Conservation (phyloP, 1,140 invertebrate species). For the Ladona fulva region DNA sequence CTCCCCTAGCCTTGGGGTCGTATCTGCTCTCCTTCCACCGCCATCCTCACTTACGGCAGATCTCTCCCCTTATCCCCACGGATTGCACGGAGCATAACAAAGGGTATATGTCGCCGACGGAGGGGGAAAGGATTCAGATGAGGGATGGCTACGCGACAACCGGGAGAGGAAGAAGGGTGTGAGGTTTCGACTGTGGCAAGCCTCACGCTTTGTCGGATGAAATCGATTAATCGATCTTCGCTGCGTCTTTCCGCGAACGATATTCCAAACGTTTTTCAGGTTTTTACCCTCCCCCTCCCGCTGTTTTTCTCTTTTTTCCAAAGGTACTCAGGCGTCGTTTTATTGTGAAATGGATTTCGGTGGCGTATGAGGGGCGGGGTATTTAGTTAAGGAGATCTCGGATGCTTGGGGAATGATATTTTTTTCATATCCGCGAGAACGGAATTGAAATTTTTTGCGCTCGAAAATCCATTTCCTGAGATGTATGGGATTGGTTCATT, state of each 20-base stretch:
- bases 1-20: no score
- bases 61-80: background rate
- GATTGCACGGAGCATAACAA: background rate
- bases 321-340: background rate
- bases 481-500: no score
- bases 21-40: background rate
- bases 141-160: background rate
- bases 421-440: no score
- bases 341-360: background rate
- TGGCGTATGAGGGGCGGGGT: no score
- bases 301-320: background rate
- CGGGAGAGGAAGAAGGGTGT: background rate
- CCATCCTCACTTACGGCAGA: background rate
- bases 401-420: no score
- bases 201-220: background rate
- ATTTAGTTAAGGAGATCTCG: no score
- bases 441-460: no score
- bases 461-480: no score
- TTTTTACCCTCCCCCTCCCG: background rate
- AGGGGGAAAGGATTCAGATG: background rate
- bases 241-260: conserved; percentile 6
- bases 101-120: background rate
- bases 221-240: background rate
- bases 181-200: background rate
- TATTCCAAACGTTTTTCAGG: background rate